A percentile compares a stretch with the other conserved stretches of the same genome.
Conservation (phyloP, 2,888 invertebrate genomes). For the Omphaloscelis lunosa region DNA sequence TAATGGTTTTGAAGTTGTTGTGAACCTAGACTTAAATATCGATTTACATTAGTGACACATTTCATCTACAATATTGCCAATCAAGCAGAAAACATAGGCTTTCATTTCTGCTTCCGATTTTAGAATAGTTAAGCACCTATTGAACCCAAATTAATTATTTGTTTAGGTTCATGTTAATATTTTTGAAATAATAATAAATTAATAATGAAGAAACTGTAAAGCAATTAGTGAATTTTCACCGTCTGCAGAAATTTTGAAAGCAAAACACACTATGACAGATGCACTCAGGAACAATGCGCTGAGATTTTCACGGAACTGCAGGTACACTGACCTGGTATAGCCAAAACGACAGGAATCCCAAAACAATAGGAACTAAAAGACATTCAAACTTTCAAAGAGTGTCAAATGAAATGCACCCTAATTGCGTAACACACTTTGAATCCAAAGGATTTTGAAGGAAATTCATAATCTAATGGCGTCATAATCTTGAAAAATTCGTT, state of each 20-base stretch:
- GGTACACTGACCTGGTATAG: neutral
- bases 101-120: neutral
- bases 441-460: neutral
- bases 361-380: neutral
- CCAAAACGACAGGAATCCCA: neutral
- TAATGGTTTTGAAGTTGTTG: neutral
- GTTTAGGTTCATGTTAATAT: neutral
- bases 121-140: neutral
- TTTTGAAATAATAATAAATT: neutral
- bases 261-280: neutral
- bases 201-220: neutral
- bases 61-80: neutral
- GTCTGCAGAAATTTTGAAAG: neutral
- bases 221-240: neutral
- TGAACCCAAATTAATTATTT: neutral
- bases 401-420: neutral
- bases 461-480: neutral
- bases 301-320: neutral
- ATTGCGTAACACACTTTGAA: neutral
- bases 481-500: neutral
- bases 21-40: neutral
- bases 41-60: neutral
- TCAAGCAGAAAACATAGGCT: neutral
- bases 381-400: neutral
- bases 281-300: neutral